These are phyloP conservation scores for Platyscapa corneri DNA, from an alignment of 1,140 invertebrate genomes.

Conservation along the genomic window DNA sequence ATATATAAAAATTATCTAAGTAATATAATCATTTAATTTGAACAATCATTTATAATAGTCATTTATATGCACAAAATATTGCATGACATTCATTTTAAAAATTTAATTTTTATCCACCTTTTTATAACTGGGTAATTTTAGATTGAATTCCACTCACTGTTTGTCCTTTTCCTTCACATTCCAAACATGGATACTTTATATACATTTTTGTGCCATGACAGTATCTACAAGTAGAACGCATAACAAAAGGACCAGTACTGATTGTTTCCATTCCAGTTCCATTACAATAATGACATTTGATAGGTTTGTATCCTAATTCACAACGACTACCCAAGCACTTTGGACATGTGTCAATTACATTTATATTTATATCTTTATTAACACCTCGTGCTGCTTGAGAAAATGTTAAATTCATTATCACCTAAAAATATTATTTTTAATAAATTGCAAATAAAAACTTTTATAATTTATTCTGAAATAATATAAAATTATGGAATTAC, in stretches of 20 bases:
- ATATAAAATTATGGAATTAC: constrained; percentile 71
- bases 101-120: too few species aligned
- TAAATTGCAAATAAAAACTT: constrained; percentile 7
- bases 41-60: too few species aligned
- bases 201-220: constrained; percentile 91
- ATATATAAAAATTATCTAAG: too few species aligned
- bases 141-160: constrained; percentile 74
- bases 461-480: constrained; percentile 21
- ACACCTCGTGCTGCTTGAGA: constrained; percentile 96
- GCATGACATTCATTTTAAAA: too few species aligned
- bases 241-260: constrained; percentile 95
- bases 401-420: constrained; percentile 93
- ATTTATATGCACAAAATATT: too few species aligned
- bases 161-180: constrained; percentile 95
- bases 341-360: constrained; percentile 93
- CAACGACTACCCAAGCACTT: constrained; percentile 90
- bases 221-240: constrained; percentile 95
- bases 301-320: constrained; percentile 91
- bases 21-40: too few species aligned
- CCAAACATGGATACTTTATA: constrained; percentile 93
- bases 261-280: constrained; percentile 98
- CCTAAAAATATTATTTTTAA: constrained; percentile 72
- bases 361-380: constrained; percentile 94
- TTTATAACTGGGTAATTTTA: neutral
- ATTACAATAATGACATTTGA: constrained; percentile 93